A percentile compares a stretch with the other conserved stretches of the same genome.
These are phyloP conservation scores for Trichopoda pennipes DNA, from an alignment of 2,888 invertebrate genomes.

Conservation along the genomic window DNA sequence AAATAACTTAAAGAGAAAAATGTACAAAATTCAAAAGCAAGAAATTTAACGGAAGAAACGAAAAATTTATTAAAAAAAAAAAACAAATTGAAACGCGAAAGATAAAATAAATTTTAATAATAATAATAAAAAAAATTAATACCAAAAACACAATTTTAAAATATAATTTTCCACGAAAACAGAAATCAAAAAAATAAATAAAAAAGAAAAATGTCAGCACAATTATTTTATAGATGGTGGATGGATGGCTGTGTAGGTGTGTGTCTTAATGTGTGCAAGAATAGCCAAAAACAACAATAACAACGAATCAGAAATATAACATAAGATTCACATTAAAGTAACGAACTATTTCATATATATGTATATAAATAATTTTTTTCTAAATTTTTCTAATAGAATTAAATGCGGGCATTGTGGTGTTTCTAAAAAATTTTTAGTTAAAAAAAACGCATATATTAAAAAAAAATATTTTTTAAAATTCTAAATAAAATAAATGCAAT, in stretches of 20 bases:
- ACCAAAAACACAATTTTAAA: slow-evolving; percentile 43
- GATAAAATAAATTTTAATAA: slow-evolving; percentile 37
- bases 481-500: slow-evolving; percentile 8
- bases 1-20: slow-evolving; percentile 58
- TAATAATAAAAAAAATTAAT: slow-evolving; percentile 17
- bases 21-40: slow-evolving; percentile 45
- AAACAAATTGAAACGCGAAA: slow-evolving; percentile 31
- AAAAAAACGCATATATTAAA: neutral
- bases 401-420: slow-evolving; percentile 27
- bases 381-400: slow-evolving; percentile 33
- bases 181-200: slow-evolving; percentile 6
- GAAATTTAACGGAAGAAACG: slow-evolving; percentile 60
- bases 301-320: slow-evolving; percentile 13
- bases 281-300: neutral
- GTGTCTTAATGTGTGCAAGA: slow-evolving; percentile 29
- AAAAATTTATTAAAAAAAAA: slow-evolving; percentile 39
- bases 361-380: no score
- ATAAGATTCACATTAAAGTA: slow-evolving; percentile 57
- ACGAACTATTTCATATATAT: slow-evolving; percentile 45
- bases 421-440: slow-evolving; percentile 7
- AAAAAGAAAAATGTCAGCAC: slow-evolving; percentile 49
- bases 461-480: slow-evolving; percentile 6
- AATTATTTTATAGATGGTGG: slow-evolving; percentile 58
- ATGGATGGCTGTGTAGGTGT: slow-evolving; percentile 15
- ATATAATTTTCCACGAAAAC: neutral